Conservation (phyloP, 2,797 vertebrate genomes). For the Chelonia mydas region DNA sequence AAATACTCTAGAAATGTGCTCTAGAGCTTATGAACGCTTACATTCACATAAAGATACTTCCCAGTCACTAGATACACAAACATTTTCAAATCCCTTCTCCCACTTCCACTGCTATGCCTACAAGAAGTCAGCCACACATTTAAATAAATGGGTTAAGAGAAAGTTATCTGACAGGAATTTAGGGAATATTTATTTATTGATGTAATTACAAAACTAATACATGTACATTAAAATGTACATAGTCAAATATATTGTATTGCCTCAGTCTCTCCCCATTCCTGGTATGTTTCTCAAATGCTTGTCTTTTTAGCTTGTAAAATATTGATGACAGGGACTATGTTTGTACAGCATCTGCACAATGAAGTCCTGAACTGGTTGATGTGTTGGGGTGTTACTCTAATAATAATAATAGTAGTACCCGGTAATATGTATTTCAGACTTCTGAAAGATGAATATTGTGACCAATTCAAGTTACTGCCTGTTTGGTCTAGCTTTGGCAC, state of each 20-base stretch:
- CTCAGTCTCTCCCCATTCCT: neutral
- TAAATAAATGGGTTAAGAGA: neutral
- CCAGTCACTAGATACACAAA: neutral
- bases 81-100: neutral
- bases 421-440: neutral
- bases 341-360: neutral
- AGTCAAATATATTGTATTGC: neutral
- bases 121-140: slow-evolving; percentile 1
- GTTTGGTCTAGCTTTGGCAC: slow-evolving; percentile 6
- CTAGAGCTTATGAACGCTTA: neutral
- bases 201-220: neutral
- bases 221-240: neutral
- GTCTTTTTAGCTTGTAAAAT: neutral
- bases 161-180: neutral
- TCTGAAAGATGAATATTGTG: neutral
- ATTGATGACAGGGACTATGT: neutral
- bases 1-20: neutral
- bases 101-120: neutral
- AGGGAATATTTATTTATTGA: slow-evolving; percentile 4
- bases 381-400: neutral
- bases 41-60: neutral
- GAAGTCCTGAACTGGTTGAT: neutral
- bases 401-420: neutral
- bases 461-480: neutral
- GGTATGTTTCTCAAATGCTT: neutral